Conservation (phyloP, 1,140 invertebrate species). For the Drosophila orosa region DNA sequence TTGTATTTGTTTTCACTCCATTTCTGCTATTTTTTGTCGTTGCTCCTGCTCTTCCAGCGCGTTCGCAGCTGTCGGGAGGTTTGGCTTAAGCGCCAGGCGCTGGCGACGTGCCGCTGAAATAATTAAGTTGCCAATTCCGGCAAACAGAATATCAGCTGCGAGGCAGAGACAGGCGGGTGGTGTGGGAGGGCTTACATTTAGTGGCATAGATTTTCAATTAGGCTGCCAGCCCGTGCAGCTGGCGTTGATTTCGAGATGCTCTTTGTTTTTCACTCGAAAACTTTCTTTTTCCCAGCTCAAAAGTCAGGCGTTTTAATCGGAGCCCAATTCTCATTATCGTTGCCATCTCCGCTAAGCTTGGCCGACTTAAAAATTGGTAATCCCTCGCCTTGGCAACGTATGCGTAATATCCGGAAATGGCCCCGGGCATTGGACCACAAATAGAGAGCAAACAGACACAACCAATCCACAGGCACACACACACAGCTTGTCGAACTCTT, state of each 20-base stretch:
- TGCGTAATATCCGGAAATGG: slow-evolving; percentile 33
- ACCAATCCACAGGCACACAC: background rate
- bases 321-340: background rate
- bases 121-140: slow-evolving; percentile 73
- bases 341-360: slow-evolving; percentile 5
- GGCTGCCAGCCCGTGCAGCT: slow-evolving; percentile 45
- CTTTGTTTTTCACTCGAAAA: slow-evolving; percentile 6
- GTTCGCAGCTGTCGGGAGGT: slow-evolving; percentile 67
- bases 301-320: slow-evolving; percentile 5
- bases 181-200: slow-evolving; percentile 47
- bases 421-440: slow-evolving; percentile 32
- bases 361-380: slow-evolving; percentile 16
- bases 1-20: slow-evolving; percentile 23
- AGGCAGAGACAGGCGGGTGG: background rate
- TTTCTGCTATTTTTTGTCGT: slow-evolving; percentile 30
- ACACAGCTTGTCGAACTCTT: slow-evolving; percentile 39
- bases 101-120: slow-evolving; percentile 73
- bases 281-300: slow-evolving; percentile 7
- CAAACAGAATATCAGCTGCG: slow-evolving; percentile 27
- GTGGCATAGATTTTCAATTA: slow-evolving; percentile 75
- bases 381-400: slow-evolving; percentile 24
- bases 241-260: slow-evolving; percentile 30
- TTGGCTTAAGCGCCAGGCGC: slow-evolving; percentile 65
- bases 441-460: slow-evolving; percentile 39
- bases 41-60: slow-evolving; percentile 21